Base-by-base conservation (phyloP, 2,113 vertebrate species). In the Malurus elegans region DNA sequence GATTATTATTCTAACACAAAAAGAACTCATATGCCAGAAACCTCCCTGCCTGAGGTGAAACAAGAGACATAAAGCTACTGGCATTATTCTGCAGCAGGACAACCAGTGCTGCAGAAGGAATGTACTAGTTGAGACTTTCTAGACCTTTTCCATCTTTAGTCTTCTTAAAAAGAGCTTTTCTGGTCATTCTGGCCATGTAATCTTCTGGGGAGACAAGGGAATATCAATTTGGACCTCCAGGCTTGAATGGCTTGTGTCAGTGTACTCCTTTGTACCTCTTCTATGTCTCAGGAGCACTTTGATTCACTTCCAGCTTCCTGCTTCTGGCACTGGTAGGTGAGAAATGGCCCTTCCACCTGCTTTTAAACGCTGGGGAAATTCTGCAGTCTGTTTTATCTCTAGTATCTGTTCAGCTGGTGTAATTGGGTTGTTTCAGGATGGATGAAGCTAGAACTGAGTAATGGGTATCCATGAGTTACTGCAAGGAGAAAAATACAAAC, bases 341-440 rank as follows among this genome's bases (percentile, higher is more conserved):
- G 93, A 96, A 97, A 96, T 75, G 51, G 26, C 31, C 32, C 60
- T 91, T 93, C 44, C 87, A 72, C 74, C 81, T 84, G 79, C 44
- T 58, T 47, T 83, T 70, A 95, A 86, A 29, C 80, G 51, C 53
- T 48, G 70, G 40, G 62, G 80, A 79, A 79, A 93, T 86, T 83
- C 66, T 53, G 40, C 32, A 83, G 28, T 73, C 60, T 92, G 69
- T 83, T 96, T 91, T 88, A 70, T 66, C 88, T 93, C 50, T 90
- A 80, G 36, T 89, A 70, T 91, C 45, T 91, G n/a, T 62, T 96
- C 88, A 95, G 17, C 34, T 78, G 62, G 82, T 95, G 70, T 65
- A 95, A 78, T 86, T 75, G 79, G 82, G 65, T 61, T 95, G 66
- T 95, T 90, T 90, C 71, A 78, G 61, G 64, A 93, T 51, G 89